These are phyloP conservation scores for Microtus richardsoni DNA, from an alignment of 2,113 vertebrate species.

Conservation along the genomic window DNA sequence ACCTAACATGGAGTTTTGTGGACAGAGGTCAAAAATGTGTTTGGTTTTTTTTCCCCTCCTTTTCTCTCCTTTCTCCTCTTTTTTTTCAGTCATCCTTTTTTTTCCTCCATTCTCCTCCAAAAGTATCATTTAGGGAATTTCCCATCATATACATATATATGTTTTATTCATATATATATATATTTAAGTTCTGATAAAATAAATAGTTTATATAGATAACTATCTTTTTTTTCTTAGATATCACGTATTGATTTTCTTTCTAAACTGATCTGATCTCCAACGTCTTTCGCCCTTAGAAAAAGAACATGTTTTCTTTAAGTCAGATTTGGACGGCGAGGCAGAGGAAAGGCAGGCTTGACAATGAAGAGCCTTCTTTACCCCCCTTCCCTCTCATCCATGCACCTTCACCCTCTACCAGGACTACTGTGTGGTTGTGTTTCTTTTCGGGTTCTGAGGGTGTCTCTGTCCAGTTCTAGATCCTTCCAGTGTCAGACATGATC, in stretches of 20 bases:
- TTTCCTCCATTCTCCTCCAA: not conserved
- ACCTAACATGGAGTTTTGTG: slow-evolving; percentile 87
- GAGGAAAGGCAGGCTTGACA: slow-evolving; percentile 55
- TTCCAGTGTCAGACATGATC: slow-evolving; percentile 84
- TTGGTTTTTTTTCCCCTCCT: too few species aligned
- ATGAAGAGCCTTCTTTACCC: slow-evolving; percentile 39
- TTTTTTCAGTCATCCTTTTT: not conserved
- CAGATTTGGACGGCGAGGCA: slow-evolving; percentile 70
- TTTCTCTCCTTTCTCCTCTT: not conserved
- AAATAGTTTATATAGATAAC: slow-evolving; percentile 29
- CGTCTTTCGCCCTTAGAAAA: slow-evolving; percentile 45
- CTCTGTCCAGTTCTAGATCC: slow-evolving; percentile 77
- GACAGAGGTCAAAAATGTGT: slow-evolving; percentile 86
- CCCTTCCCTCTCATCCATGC: too few species aligned
- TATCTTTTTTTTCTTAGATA: slow-evolving; percentile 6
- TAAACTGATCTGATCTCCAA: not conserved
- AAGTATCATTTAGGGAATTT: slow-evolving; percentile 70
- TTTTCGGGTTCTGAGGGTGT: slow-evolving; percentile 63
- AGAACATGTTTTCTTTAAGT: slow-evolving; percentile 54
- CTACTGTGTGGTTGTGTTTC: not conserved
- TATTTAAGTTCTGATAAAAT: slow-evolving; percentile 77
- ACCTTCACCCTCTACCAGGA: not conserved
- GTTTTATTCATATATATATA: slow-evolving; percentile 71
- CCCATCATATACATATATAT: slow-evolving; percentile 68
- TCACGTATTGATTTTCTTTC: slow-evolving; percentile 30